Conservation (phyloP, 2,113 vertebrate genomes). For the Mastomys coucha region DNA sequence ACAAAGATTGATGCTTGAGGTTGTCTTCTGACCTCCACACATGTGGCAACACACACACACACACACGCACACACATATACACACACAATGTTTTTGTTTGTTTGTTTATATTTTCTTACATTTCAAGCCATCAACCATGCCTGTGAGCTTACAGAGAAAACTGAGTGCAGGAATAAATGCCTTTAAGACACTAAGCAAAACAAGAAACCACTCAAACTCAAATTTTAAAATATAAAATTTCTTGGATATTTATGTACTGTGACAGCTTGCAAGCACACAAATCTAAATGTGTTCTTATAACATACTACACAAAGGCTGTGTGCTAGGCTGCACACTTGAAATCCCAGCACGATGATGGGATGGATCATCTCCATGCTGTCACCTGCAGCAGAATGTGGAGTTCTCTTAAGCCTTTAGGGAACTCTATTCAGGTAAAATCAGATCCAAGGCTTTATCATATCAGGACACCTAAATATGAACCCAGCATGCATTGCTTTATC, state of each 20-base stretch:
- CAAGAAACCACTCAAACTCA: not conserved
- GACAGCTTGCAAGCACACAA: not conserved
- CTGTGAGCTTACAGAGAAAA: not conserved
- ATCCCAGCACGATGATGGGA: not conserved
- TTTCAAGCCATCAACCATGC: not conserved
- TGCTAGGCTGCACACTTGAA: not conserved
- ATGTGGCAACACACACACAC: not conserved
- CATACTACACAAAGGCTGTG: not conserved
- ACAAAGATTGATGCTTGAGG: not conserved
- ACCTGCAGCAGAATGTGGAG: no score
- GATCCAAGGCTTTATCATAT: not conserved
- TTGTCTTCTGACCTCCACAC: no score
- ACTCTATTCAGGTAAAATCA: not conserved
- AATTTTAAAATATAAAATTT: not conserved
- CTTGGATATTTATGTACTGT: not conserved
- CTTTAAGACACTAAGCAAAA: not conserved
- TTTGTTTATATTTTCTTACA: not conserved
- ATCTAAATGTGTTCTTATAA: not conserved
- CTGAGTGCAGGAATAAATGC: not conserved
- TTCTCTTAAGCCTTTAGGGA: not conserved
- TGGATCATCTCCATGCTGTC: not conserved
- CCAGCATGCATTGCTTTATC: no score
- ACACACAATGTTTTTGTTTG: not conserved
- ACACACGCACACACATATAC: not conserved
- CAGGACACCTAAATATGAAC: not conserved